Base-by-base conservation (phyloP, 2,797 vertebrate genomes). In the Microctenopoma steveboyesi region DNA sequence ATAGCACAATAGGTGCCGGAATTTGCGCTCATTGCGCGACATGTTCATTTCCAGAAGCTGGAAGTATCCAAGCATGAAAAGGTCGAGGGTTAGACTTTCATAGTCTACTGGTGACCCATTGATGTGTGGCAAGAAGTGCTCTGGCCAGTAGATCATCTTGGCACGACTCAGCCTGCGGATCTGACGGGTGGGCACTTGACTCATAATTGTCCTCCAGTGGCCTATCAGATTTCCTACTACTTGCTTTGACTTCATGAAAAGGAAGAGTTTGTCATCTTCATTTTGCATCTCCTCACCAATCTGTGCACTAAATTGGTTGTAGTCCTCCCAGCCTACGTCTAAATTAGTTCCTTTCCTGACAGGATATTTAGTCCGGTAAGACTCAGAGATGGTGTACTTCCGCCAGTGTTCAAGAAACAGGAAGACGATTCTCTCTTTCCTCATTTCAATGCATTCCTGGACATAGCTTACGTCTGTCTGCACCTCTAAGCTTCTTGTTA, bases 41-140 rank as follows among this genome's bases (percentile, higher is more conserved):
- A 99, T 96, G 72, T 88, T 94, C 98, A 99, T 99, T 90, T 99
- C 97, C 27, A 99, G 91, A 56, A 99, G 90, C 91, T 98, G 98
- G 86, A 99, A 99, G 87, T 99, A 99, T 70, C 98, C 97, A 14
- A 99, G 94, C 97, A 99, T 98, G 87, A 99, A 99, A 52, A 99
- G 97, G 88, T 99, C 97, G 0, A 99, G 94, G 0, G 95, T 96
- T 57, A 99, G 94, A 85, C 93, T 95, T 80, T 97, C 94, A 0
- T 99, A 97, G 43, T 85, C 82, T 64, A 95, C 91, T 0, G 95
- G 95, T 0, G 91, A 85, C 1, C 97, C 96, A 0, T 94, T 91
- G 2, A 96, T 89, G 4, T 96, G 93, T 0, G 97, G 98, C 79
- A 99, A 85, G 82, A 99, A 99, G 74, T 99, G 96, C 78, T 99